Base-by-base conservation (phyloP, 1,140 invertebrate genomes). In the Andrena cerasifolii region DNA sequence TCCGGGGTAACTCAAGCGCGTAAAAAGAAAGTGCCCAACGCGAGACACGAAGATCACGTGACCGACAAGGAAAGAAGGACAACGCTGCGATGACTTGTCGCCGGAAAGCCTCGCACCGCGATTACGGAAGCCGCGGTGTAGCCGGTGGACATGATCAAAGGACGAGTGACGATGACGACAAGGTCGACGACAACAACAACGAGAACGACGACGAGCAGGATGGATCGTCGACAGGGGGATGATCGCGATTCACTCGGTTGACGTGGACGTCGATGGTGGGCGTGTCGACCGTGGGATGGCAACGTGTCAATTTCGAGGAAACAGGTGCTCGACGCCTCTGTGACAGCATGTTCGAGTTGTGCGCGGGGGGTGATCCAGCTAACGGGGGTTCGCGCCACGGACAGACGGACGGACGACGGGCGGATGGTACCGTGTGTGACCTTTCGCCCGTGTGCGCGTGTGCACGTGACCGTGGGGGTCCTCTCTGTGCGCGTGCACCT, bases 281-380 rank as follows among this genome's bases (percentile, higher is more conserved):
- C 83, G 83, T 84, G 83, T 84, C 82, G 82, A 24, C 43, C 82
- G 54, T 84, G 83, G 82, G 82, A 84, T 84, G 88, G 86, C 85
- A 87, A 89, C 89, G 90, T 90, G 90, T 91, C 85, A 86, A 86
- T 86, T 86, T 83, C 88, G 83, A 85, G 86, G 87, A 86, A 88
- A 88, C 86, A 88, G 87, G 86, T 90, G 90, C 89, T 90, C 88
- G 83, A 90, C 88, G 88, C 87, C 88, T 88, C 88, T 88, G 89
- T 88, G 89, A 90, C 90, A 91, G 88, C 86, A 87, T 91, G 90
- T 90, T 90, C 86, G 87, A 87, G 78, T 78, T 78, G 67, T 78
- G 73, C 79, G 59, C 70, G 83, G 80, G 47, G 47, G 72, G 72
- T 76, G 72, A 66, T 71, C 75, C 75, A 40, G 67, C 79, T 70